Conservation (phyloP, 1,140 invertebrate species). For the Microvelia longipes region DNA sequence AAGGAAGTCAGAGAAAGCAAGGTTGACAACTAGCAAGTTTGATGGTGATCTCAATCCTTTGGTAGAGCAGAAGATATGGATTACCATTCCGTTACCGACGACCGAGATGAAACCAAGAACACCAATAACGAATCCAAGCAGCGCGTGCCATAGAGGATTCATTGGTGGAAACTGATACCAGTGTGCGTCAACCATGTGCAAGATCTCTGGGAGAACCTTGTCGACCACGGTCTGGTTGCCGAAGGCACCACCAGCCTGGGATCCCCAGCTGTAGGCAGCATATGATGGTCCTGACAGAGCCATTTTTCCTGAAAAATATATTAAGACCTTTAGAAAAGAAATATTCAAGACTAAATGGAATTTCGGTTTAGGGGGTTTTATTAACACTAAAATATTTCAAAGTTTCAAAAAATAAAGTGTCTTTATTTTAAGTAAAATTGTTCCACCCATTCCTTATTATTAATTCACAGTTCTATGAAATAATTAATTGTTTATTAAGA, state of each 20-base stretch:
- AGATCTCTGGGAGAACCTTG: slow-evolving; percentile 52
- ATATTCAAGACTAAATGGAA: too few species aligned
- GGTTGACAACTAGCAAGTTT: slow-evolving; percentile 68
- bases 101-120: slow-evolving; percentile 51
- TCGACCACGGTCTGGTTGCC: slow-evolving; percentile 57
- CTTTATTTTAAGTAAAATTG: too few species aligned
- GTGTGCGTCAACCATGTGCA: slow-evolving; percentile 50
- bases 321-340: too few species aligned
- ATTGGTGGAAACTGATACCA: slow-evolving; percentile 54
- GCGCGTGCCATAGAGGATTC: slow-evolving; percentile 61
- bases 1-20: slow-evolving; percentile 72
- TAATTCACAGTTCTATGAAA: too few species aligned
- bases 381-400: too few species aligned
- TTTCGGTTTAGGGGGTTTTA: too few species aligned
- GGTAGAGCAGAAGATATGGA: slow-evolving; percentile 66
- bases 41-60: slow-evolving; percentile 64
- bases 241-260: slow-evolving; percentile 19
- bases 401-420: too few species aligned
- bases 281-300: slow-evolving; percentile 4
- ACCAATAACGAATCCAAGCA: slow-evolving; percentile 58
- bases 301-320: slow-evolving; percentile 2
- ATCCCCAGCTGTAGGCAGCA: slow-evolving; percentile 11
- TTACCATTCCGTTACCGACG: slow-evolving; percentile 67
- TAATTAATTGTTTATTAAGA: too few species aligned
- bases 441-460: too few species aligned